phyloP scores from a whole-genome alignment of 2,888 invertebrate genomes.

The Lithodes maja region DNA sequence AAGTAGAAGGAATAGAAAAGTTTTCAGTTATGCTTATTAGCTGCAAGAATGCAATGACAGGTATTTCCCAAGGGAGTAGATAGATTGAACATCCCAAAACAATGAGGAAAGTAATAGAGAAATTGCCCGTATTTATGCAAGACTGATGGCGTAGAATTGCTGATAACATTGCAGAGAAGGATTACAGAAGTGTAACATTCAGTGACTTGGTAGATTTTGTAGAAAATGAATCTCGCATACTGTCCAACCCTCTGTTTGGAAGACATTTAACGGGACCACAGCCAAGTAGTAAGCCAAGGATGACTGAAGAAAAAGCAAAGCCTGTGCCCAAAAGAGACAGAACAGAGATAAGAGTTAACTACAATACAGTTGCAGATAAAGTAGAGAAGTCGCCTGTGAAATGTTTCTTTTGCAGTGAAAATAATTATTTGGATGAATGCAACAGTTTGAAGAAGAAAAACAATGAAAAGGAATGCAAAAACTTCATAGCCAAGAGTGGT shows the following conservation, averaged over 20 bases:
- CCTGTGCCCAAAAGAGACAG: background rate
- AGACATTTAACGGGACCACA: background rate
- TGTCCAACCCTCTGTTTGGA: background rate
- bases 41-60: background rate
- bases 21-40: background rate
- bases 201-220: slow-evolving; percentile 13
- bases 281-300: background rate
- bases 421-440: slow-evolving; percentile 18
- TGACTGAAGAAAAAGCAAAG: background rate
- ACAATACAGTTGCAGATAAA: background rate
- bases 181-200: background rate
- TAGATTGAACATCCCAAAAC: slow-evolving; percentile 20
- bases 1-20: slow-evolving; percentile 9
- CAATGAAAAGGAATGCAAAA: background rate
- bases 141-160: background rate
- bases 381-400: background rate
- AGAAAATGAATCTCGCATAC: background rate
- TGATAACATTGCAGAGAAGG: background rate
- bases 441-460: background rate
- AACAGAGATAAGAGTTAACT: background rate
- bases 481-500: background rate
- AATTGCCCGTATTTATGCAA: slow-evolving; percentile 9
- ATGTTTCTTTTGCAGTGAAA: background rate
- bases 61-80: background rate
- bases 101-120: slow-evolving; percentile 35